Evolutionary conservation across 2,888 invertebrate species (phyloP).

Genomic region (Eulithis testata): DNA sequence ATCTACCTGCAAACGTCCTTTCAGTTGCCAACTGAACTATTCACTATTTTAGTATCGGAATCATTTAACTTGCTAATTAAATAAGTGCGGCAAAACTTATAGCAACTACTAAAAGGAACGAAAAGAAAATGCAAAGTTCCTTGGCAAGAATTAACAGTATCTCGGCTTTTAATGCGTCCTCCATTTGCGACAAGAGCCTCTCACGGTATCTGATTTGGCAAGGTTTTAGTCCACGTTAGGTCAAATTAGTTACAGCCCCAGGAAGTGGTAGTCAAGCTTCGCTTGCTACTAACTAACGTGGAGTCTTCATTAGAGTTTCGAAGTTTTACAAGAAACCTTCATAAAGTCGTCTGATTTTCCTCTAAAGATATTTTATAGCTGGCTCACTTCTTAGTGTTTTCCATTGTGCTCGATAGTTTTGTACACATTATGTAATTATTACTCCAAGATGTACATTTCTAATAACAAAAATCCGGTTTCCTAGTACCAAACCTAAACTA

Average conservation of each 20-base stretch:
- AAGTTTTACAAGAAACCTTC: not conserved
- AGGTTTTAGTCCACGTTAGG: conserved; percentile 39
- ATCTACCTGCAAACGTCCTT: conserved; percentile 42
- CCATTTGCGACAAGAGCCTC: conserved; percentile 35
- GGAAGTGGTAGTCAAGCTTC: conserved; percentile 19
- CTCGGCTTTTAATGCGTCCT: conserved; percentile 33
- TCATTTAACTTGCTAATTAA: conserved; percentile 32
- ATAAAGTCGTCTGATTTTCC: not conserved
- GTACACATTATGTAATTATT: no score
- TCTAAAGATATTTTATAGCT: no score
- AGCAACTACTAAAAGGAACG: conserved; percentile 23
- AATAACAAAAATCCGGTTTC: no score
- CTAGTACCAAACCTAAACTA: no score
- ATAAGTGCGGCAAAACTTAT: conserved; percentile 14
- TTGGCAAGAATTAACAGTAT: conserved; percentile 37
- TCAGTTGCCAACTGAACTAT: conserved; percentile 34
- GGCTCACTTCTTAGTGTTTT: no score
- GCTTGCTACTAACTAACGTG: conserved; percentile 1
- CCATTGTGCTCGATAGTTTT: not conserved
- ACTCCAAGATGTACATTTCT: no score
- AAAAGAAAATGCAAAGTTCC: conserved; percentile 26
- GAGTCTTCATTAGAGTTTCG: conserved; percentile 1
- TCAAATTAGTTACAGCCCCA: conserved; percentile 37
- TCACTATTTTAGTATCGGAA: conserved; percentile 25
- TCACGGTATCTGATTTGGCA: conserved; percentile 43